Evolutionary conservation across 2,113 vertebrate genomes (phyloP).

Genomic region (Myrmecophaga tridactyla): DNA sequence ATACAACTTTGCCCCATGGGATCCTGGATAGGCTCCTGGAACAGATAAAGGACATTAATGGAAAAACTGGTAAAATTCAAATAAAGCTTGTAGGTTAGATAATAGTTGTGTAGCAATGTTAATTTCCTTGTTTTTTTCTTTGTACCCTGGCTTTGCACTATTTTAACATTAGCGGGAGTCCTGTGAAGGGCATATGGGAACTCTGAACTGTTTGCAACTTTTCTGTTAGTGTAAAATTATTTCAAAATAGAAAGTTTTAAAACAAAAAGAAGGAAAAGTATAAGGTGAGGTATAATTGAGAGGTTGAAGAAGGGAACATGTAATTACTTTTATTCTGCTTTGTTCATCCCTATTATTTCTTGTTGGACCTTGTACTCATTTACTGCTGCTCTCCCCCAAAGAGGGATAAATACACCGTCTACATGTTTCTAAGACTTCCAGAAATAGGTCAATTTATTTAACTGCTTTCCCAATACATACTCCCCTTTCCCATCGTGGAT

Average conservation of each 20-base stretch:
- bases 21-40: background rate
- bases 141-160: background rate
- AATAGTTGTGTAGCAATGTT: background rate
- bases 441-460: background rate
- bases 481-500: background rate
- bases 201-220: background rate
- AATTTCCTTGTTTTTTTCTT: background rate
- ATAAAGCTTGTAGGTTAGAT: background rate
- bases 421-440: background rate
- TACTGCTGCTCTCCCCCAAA: background rate
- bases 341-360: background rate
- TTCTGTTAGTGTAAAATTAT: background rate
- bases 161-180: background rate
- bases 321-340: background rate
- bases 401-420: background rate
- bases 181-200: background rate
- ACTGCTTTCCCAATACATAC: background rate
- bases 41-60: background rate
- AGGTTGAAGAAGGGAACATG: background rate
- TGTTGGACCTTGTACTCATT: background rate
- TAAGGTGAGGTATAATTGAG: background rate
- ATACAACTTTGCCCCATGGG: no score
- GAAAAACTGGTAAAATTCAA: background rate
- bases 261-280: background rate
- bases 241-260: constrained; percentile 29